phyloP scores from a whole-genome alignment of 2,113 vertebrate genomes.

The Dicerorhinus sumatrensis region DNA sequence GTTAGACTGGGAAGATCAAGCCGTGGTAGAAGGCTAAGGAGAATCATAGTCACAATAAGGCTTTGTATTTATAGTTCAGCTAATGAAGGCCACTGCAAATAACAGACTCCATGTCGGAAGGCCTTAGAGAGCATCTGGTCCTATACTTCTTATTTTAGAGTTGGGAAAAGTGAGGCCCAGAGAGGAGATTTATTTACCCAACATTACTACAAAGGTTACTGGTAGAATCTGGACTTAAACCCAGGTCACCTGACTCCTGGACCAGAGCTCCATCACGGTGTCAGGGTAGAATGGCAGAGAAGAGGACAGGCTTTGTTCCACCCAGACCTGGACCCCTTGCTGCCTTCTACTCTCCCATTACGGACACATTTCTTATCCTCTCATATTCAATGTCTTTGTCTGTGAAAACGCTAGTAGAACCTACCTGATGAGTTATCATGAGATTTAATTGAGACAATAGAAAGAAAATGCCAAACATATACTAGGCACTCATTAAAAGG shows the following conservation, averaged over 20 bases:
- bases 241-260: too few relatives aligned
- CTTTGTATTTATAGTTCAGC: background rate
- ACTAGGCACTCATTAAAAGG: background rate
- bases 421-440: background rate
- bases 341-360: background rate
- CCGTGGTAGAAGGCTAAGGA: background rate
- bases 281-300: too few relatives aligned
- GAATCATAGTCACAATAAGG: background rate
- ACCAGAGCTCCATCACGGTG: background rate
- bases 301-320: background rate
- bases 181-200: background rate
- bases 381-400: background rate
- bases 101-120: background rate
- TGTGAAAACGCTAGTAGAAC: background rate
- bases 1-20: background rate
- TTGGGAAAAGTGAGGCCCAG: background rate
- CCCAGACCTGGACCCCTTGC: accelerated
- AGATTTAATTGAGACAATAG: background rate
- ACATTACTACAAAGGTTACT: background rate
- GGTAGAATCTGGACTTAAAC: background rate
- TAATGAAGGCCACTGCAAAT: background rate
- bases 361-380: background rate
- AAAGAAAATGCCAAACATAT: background rate
- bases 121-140: background rate
- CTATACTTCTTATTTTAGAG: background rate